Evolutionary conservation across 2,113 vertebrate species (phyloP).

Genomic region (Petrocephalus microphthalmus): DNA sequence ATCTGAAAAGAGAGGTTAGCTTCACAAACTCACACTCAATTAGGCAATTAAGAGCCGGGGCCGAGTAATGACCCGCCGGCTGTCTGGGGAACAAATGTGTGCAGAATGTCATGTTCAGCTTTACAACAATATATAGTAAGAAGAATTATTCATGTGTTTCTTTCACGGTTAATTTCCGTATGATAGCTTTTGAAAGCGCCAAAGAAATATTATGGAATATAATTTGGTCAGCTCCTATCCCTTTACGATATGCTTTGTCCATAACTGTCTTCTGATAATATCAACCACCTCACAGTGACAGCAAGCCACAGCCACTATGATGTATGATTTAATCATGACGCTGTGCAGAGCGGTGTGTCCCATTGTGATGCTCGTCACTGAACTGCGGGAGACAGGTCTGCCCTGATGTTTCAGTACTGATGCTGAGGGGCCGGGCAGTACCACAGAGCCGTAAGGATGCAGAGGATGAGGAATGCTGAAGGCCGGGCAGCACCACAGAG

Average conservation of each 20-base stretch:
- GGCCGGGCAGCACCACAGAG: background rate
- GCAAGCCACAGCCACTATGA: background rate
- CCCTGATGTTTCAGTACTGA: too few relatives aligned
- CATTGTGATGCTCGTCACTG: background rate
- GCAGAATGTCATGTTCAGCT: background rate
- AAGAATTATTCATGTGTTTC: background rate
- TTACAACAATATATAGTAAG: background rate
- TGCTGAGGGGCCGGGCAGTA: too few relatives aligned
- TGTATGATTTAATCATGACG: background rate
- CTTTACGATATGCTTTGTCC: background rate
- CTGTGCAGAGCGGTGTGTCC: background rate
- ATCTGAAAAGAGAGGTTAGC: background rate
- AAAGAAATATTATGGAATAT: background rate
- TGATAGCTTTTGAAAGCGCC: background rate
- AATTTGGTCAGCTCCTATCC: background rate
- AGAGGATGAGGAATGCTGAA: background rate
- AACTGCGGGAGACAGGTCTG: background rate
- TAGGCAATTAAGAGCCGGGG: background rate
- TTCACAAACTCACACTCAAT: background rate
- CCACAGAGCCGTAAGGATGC: background rate
- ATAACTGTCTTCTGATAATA: background rate
- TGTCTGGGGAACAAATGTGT: background rate
- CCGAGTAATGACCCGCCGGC: background rate
- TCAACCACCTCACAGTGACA: background rate
- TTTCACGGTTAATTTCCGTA: background rate